These are phyloP conservation scores for Sturnira hondurensis DNA, from an alignment of 2,113 vertebrate species.

Conservation along the genomic window DNA sequence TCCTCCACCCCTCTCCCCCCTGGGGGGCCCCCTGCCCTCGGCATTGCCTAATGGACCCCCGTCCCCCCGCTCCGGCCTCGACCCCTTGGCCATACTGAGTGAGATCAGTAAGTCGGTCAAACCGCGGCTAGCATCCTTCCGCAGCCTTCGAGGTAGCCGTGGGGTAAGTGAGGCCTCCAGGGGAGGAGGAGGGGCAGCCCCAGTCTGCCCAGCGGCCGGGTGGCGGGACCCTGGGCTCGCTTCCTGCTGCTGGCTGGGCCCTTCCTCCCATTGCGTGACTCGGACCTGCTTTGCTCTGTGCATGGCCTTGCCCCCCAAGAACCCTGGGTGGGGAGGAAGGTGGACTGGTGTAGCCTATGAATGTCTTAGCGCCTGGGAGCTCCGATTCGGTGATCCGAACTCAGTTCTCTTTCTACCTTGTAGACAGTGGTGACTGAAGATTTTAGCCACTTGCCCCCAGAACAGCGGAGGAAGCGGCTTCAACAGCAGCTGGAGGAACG, in stretches of 20 bases:
- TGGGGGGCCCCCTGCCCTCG: conserved; percentile 59
- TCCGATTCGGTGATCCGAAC: neutral
- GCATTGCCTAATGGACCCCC: conserved; percentile 89
- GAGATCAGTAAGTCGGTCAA: conserved; percentile 98
- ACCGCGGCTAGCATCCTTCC: conserved; percentile 93
- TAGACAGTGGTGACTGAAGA: conserved; percentile 75
- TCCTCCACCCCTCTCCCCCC: conserved; percentile 21
- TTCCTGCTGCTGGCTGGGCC: conserved; percentile 58
- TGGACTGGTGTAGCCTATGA: neutral
- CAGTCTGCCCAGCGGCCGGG: neutral
- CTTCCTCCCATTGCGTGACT: neutral
- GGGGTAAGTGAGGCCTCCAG: conserved; percentile 86
- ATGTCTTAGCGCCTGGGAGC: neutral
- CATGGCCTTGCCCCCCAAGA: conserved; percentile 53
- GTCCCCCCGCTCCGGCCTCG: conserved; percentile 91
- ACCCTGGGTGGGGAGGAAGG: conserved; percentile 26
- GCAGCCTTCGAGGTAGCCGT: conserved; percentile 85
- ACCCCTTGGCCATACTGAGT: conserved; percentile 93
- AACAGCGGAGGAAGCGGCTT: conserved; percentile 78
- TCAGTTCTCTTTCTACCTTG: neutral
- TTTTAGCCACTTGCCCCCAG: conserved; percentile 79
- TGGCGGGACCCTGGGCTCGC: conserved; percentile 62
- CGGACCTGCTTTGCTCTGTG: conserved; percentile 62
- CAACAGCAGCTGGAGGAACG: conserved; percentile 77
- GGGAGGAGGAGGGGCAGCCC: neutral